A percentile compares a stretch with the other conserved stretches of the same genome.
These are phyloP conservation scores for Scortum barcoo DNA, from an alignment of 2,113 vertebrate species.

Conservation along the genomic window DNA sequence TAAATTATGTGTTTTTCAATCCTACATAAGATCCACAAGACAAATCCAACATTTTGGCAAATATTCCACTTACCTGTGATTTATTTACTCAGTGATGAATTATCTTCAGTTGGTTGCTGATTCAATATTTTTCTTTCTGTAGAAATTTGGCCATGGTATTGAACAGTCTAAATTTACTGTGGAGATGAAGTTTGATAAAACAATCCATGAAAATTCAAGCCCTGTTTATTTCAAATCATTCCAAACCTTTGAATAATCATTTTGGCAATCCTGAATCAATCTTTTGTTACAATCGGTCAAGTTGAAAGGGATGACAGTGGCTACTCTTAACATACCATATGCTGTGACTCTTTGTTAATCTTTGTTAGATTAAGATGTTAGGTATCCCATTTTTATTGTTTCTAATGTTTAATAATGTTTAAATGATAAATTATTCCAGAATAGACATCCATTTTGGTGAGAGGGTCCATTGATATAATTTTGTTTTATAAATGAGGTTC, in stretches of 20 bases:
- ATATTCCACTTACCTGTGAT: background rate
- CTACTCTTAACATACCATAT: background rate
- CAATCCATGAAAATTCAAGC: background rate
- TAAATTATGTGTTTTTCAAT: constrained; percentile 13
- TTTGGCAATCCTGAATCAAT: background rate
- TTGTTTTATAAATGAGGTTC: no score
- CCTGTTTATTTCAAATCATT: background rate
- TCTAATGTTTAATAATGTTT: no score
- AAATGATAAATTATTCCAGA: no score
- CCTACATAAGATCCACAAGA: background rate
- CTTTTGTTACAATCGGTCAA: background rate
- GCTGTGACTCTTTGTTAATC: no score
- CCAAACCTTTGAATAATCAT: background rate
- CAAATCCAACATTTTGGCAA: background rate
- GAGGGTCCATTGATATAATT: no score
- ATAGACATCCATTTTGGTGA: no score
- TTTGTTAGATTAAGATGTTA: background rate
- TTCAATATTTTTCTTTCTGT: background rate
- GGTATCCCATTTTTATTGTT: background rate
- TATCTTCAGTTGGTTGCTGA: background rate
- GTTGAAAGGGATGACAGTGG: background rate
- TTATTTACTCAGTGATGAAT: background rate
- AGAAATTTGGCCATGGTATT: background rate
- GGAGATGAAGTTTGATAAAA: background rate
- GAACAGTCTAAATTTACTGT: background rate